Base-by-base conservation (phyloP, 2,797 vertebrate species). In the Ispidina picta region DNA sequence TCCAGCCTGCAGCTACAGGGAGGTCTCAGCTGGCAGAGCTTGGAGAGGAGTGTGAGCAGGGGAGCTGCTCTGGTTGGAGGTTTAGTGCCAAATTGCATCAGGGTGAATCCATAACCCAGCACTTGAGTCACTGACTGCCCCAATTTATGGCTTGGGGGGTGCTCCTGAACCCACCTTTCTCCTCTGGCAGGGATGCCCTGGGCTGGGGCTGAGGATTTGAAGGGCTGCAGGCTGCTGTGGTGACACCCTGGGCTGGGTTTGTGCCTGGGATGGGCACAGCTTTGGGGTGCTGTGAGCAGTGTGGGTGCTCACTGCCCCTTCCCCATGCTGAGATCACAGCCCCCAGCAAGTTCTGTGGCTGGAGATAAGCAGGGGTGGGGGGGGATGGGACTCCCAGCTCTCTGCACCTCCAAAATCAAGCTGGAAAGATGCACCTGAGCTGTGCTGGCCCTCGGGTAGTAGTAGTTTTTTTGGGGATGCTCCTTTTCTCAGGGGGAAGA, bases 381-480 rank as follows among this genome's bases (percentile, higher is more conserved):
- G n/a, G 23, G 31, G 51, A 69, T 8, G 35, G 0, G 6, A 55
- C 19, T 15, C 43, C 10, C 2, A 2, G 12, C 46, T 84, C 3
- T 2, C 54, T 33, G 58, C 58, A n/a, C 19, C 2, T 0, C 37
- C 6, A 41, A 65, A 62, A 62, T 33, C 15, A 9, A 60, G 12
- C 37, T 12, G 58, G 41, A 63, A 54, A 54, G 58, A 15, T 26
- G 33, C 20, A 33, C 23, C 14, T 15, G 25, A 49, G 46, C 22
- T 43, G 22, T 44, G 12, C 9, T 2, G 1, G 13, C 17, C 17
- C 11, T 1, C 0, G 1, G n/a, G 51, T 14, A 59, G 5, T 0
- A n/a, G 0, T 5, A 46, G 41, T 14, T 49, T 55, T 44, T 7
- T 7, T 13, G 16, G 4, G 12, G 33, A 60, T 35, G 60, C 20